Evolutionary conservation across 2,888 invertebrate species (phyloP).

Genomic region (Aphidius colemani): DNA sequence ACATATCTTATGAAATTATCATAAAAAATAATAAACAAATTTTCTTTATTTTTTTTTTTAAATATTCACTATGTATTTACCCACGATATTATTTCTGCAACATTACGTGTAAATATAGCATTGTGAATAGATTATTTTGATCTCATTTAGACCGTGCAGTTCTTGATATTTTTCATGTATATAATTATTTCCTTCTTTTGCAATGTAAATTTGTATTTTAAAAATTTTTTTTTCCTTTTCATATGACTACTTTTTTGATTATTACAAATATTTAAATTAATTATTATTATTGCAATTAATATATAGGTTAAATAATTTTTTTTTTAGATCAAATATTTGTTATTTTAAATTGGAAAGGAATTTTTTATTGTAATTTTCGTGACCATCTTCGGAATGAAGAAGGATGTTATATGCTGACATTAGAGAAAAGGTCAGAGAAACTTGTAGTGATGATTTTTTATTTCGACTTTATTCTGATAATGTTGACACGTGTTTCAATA

Average conservation of each 20-base stretch:
- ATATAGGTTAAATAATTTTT: too few relatives aligned
- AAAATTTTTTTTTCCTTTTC: background rate
- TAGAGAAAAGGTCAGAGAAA: constrained; percentile 44
- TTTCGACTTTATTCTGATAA: background rate
- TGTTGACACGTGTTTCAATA: background rate
- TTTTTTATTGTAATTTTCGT: constrained; percentile 10
- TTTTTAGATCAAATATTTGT: too few relatives aligned
- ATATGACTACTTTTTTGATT: too few relatives aligned
- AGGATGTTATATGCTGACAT: constrained; percentile 32
- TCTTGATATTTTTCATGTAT: constrained; percentile 34
- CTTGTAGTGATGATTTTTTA: constrained; percentile 30
- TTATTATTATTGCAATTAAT: too few relatives aligned
- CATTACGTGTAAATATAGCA: constrained; percentile 33
- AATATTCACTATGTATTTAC: constrained; percentile 13
- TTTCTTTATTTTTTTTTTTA: background rate
- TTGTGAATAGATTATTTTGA: constrained; percentile 16
- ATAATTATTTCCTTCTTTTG: constrained; percentile 52
- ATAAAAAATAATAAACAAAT: too few relatives aligned
- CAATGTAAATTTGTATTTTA: constrained; percentile 25
- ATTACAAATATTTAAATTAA: too few relatives aligned
- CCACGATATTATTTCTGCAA: constrained; percentile 21
- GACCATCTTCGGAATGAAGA: background rate
- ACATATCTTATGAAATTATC: too few relatives aligned
- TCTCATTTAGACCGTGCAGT: constrained; percentile 28
- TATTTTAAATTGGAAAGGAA: too few relatives aligned